Base-by-base conservation (phyloP, 2,797 vertebrate genomes). In the Telmatherina bonti region DNA sequence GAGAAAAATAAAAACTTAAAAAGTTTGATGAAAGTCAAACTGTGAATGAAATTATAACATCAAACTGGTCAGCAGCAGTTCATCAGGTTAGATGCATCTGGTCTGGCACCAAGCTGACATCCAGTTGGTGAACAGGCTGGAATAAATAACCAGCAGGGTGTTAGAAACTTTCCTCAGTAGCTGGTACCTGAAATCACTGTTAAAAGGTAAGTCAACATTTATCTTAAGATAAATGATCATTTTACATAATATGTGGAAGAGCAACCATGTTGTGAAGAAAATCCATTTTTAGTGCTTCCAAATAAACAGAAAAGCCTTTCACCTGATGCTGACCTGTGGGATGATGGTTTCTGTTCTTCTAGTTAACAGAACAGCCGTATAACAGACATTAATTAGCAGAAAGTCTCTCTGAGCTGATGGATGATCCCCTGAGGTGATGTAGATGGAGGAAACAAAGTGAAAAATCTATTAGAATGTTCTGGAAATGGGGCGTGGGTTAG, bases 391-490 rank as follows among this genome's bases (percentile, higher is more conserved):
- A 67, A 13, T 62, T 58, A 57, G 47, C 24, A 22, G 18, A 26
- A 26, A 57, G 55, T 70, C 9, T 66, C 33, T 54, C 62, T 63
- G 65, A 20, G 36, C 33, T 78, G 62, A 82, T 61, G 55, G 67
- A 72, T 74, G 45, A 33, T 67, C 52, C 41, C 66, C 24, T 51
- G 22, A 26, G n/a, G 11, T 61, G 33, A 35, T 58, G 43, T 31
- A 63, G 75, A 33, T 20, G 38, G 36, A 69, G 43, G 54, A 76
- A 81, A 67, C 58, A 57, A 64, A 66, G 7, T 16, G 47, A 66
- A 74, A 82, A 76, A 72, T 70, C 71, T 49, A 13, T 24, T 49
- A 24, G 24, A 51, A 51, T 51, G 24, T 51, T 51, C 12, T 79
- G 78, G 78, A 66, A 79, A 54, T 41, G 10, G 33, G 45, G 51